Percentiles rank a stretch among this genome's conserved stretches.
Conservation (phyloP, 1,140 invertebrate genomes). For the Planococcus citri region DNA sequence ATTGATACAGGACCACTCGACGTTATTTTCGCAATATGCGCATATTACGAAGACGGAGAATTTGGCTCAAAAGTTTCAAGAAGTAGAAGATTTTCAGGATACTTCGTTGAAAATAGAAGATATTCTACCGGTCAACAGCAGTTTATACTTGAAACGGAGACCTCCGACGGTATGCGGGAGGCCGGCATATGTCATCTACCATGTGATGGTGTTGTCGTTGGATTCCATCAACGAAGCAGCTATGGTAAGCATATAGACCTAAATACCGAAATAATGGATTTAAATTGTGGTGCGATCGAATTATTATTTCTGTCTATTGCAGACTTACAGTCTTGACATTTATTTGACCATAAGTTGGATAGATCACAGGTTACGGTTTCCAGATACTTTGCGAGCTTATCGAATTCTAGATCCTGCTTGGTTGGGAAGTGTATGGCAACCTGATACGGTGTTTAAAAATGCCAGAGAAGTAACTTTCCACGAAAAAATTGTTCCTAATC, state of each 20-base stretch:
- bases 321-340: background rate
- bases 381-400: background rate
- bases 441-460: background rate
- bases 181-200: background rate
- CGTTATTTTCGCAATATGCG: background rate
- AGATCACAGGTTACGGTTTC: background rate
- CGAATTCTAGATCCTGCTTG: background rate
- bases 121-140: background rate
- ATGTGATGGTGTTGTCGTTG: background rate
- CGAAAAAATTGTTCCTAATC: background rate
- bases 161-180: background rate
- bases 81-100: background rate
- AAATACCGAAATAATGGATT: background rate
- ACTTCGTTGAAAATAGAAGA: background rate
- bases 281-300: no score
- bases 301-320: background rate
- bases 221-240: background rate
- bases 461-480: conserved; percentile 1
- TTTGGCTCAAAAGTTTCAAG: background rate
- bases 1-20: background rate
- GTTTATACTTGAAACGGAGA: background rate
- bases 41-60: background rate
- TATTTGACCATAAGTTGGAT: background rate
- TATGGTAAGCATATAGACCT: conserved; percentile 1
- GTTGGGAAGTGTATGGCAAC: background rate